phyloP scores from a whole-genome alignment of 64 coral and sea anemone species.

The Catalaphyllia jardinei region DNA sequence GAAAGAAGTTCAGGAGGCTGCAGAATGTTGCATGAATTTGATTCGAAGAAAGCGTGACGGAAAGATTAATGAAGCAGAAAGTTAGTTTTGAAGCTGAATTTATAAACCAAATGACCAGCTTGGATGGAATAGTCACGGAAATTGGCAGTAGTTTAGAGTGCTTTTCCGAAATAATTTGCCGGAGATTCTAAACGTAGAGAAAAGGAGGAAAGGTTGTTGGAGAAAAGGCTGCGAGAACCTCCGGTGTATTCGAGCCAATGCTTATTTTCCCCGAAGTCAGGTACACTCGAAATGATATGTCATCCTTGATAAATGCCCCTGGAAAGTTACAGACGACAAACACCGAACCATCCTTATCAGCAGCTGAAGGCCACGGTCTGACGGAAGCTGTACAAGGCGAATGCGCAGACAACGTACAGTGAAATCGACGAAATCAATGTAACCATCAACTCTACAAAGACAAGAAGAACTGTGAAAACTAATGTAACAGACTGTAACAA shows the following conservation, averaged over 20 bases:
- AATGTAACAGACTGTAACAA: not conserved
- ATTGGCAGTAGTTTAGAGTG: not conserved
- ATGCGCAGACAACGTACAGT: not conserved
- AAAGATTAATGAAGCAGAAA: not conserved
- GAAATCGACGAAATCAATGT: not conserved
- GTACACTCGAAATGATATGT: not conserved
- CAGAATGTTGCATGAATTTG: not conserved
- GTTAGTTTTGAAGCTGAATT: not conserved
- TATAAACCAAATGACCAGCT: not conserved
- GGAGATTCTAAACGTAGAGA: slow-evolving; percentile 15
- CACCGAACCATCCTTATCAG: not conserved
- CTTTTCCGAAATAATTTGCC: not conserved
- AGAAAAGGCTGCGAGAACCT: not conserved
- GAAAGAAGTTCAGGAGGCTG: not conserved
- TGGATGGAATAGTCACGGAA: not conserved
- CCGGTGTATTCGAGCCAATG: not conserved
- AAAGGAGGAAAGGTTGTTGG: too few relatives aligned
- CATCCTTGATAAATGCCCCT: not conserved
- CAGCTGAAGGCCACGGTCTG: not conserved
- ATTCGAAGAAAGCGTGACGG: slow-evolving; percentile 2
- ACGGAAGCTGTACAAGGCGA: not conserved
- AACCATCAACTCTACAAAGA: not conserved
- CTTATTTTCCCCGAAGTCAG: not conserved
- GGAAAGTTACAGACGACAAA: not conserved
- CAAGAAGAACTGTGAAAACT: not conserved